phyloP scores from a whole-genome alignment of 2,113 vertebrate genomes.

The Trematocara unimaculatum region DNA sequence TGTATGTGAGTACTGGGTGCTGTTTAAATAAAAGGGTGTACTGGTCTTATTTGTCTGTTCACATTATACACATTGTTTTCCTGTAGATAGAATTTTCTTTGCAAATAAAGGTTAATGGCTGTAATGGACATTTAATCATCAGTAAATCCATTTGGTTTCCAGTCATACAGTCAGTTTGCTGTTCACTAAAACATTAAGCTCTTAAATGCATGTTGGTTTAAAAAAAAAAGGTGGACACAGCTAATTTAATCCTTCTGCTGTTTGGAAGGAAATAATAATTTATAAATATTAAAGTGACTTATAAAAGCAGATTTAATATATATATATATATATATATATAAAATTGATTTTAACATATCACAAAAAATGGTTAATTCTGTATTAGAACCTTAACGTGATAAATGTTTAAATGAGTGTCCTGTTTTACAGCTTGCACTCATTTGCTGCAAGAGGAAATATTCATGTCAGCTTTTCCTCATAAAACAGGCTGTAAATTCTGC shows the following conservation, averaged over 20 bases:
- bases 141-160: not conserved
- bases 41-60: not conserved
- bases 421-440: not conserved
- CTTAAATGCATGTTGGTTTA: not conserved
- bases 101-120: not conserved
- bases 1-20: not conserved
- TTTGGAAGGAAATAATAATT: not conserved
- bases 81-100: not conserved
- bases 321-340: not conserved
- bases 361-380: not conserved
- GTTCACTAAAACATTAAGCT: not conserved
- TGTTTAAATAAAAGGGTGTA: not conserved
- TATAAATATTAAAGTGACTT: not conserved
- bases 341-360: not conserved
- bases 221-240: not conserved
- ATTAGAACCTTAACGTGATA: not conserved
- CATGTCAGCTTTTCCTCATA: constrained; percentile 20
- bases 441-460: constrained; percentile 20
- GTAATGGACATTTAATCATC: not conserved
- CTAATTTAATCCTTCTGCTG: not conserved
- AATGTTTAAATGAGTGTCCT: not conserved
- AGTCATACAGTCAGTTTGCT: not conserved
- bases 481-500: not conserved
- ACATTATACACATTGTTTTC: not conserved
- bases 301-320: not conserved